Conservation (phyloP, 1,140 invertebrate species). For the Drosophila malerkotliana region DNA sequence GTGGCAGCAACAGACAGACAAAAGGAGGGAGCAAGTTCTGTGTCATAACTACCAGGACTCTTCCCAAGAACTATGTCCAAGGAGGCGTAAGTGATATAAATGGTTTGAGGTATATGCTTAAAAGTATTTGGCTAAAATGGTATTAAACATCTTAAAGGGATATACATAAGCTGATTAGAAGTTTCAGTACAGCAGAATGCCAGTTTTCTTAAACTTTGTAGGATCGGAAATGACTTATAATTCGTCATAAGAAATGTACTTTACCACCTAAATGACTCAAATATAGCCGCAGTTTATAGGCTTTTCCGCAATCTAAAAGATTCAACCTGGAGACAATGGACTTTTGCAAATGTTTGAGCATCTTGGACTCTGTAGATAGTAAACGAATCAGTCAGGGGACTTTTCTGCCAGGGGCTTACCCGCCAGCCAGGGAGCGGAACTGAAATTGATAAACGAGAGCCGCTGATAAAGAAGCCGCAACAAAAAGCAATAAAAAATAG, state of each 20-base stretch:
- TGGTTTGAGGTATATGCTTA: conserved; percentile 33
- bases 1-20: conserved; percentile 38
- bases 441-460: conserved; percentile 21
- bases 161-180: not conserved
- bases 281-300: not conserved
- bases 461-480: conserved; percentile 32
- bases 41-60: conserved; percentile 53
- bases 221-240: not conserved
- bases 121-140: conserved; percentile 14
- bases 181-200: no score
- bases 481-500: conserved; percentile 8
- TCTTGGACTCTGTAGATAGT: conserved; percentile 30
- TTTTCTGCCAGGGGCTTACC: conserved; percentile 26
- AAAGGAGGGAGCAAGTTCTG: conserved; percentile 18
- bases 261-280: not conserved
- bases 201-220: no score
- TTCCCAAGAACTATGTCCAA: conserved; percentile 18
- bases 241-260: not conserved
- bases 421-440: conserved; percentile 2
- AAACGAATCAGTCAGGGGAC: conserved; percentile 22
- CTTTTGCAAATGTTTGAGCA: conserved; percentile 26
- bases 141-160: not conserved
- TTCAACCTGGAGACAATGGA: conserved; percentile 30
- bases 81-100: conserved; percentile 59
- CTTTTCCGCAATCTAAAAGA: conserved; percentile 12